Percentiles rank a stretch among this genome's conserved stretches.
phyloP scores from a whole-genome alignment of 2,797 vertebrate genomes.

The Chaetodon trifasciatus region DNA sequence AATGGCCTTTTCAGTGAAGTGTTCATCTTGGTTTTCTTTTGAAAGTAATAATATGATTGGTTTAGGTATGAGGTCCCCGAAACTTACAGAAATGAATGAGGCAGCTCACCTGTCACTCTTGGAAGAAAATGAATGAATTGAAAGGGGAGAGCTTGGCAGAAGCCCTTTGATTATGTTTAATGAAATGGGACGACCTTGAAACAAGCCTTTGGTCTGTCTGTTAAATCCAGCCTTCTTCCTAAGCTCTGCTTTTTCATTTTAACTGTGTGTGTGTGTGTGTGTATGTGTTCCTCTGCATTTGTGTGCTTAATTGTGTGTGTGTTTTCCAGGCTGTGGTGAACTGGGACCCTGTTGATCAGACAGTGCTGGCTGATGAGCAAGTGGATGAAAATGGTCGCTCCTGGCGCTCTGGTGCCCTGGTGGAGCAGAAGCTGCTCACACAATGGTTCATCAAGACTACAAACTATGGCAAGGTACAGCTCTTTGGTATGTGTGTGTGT shows the following conservation, averaged over 20 bases:
- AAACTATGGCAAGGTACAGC: constrained; percentile 91
- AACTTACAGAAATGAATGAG: constrained; percentile 40
- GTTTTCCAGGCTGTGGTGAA: constrained; percentile 93
- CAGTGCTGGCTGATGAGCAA: constrained; percentile 97
- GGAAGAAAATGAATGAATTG: constrained; percentile 40
- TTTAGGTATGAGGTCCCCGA: constrained; percentile 25
- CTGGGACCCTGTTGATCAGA: constrained; percentile 98
- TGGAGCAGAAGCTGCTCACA: constrained; percentile 95
- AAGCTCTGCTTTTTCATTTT: constrained; percentile 52
- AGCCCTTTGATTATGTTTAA: constrained; percentile 56
- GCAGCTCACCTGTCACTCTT: constrained; percentile 28
- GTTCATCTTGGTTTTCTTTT: constrained; percentile 33
- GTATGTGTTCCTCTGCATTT: constrained; percentile 33
- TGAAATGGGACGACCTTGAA: constrained; percentile 62
- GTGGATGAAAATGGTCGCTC: constrained; percentile 94
- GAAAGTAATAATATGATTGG: constrained; percentile 32
- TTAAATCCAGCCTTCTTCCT: constrained; percentile 52
- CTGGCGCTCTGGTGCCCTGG: constrained; percentile 96
- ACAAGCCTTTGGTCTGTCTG: constrained; percentile 42
- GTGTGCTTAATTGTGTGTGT: constrained; percentile 30
- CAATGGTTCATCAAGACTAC: constrained; percentile 99
- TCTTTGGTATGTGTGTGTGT: constrained; percentile 4
- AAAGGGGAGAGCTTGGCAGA: constrained; percentile 27
- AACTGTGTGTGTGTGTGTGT: constrained; percentile 20
- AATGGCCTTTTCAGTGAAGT: constrained; percentile 28